Evolutionary conservation across 2,113 vertebrate genomes (phyloP), one percentile per base, ranked within the genome.

Genomic region (Dipodomys merriami): DNA sequence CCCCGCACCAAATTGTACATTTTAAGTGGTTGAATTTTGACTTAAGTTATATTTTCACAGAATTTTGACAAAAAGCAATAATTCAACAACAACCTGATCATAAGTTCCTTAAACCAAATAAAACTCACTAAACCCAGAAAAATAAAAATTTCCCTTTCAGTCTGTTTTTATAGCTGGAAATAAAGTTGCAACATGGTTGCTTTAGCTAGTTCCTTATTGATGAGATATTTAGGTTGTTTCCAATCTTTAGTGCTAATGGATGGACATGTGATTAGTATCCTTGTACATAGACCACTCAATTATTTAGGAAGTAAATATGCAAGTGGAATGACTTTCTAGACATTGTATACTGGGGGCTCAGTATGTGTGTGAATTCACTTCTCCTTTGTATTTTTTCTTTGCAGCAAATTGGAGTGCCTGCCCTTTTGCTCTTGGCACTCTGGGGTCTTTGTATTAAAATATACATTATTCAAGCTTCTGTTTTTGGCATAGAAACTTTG

Each of bases 391-490:
- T 53, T 93, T 94, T 96, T 76, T 5, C 6, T 82, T 25, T 35
- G 67, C 30, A 87, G 6, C 18, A 93, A 88, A 83, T 49, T 73
- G n/a, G 71, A 91, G 44, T 69, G 18, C 76, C 68, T 95, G 84
- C 84, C 22, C 25, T 69, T 27, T 15, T 81, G 74, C 25, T 86
- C 6, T 84, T 12, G 3, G 65, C 23, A 53, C 49, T 68, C 39
- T 90, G 65, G 39, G 84, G 74, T 88, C 76, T 33, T 91, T 80
- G 64, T 91, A 90, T 91, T 90, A 95, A 89, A 97, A 89, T 88
- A 27, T 9, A 3, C n/a, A 35, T 33, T 72, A 74, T 49, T 72
- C 90, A 82, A 67, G 33, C 65, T 95, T 95, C 85, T 72, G 72
- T 94, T 39, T 95, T 91, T 80, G 30, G 19, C 78, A 82, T 62